A percentile compares a stretch with the other conserved stretches of the same genome.
Evolutionary conservation across 2,888 invertebrate genomes (phyloP).

Genomic region (Ophion ventricosus): DNA sequence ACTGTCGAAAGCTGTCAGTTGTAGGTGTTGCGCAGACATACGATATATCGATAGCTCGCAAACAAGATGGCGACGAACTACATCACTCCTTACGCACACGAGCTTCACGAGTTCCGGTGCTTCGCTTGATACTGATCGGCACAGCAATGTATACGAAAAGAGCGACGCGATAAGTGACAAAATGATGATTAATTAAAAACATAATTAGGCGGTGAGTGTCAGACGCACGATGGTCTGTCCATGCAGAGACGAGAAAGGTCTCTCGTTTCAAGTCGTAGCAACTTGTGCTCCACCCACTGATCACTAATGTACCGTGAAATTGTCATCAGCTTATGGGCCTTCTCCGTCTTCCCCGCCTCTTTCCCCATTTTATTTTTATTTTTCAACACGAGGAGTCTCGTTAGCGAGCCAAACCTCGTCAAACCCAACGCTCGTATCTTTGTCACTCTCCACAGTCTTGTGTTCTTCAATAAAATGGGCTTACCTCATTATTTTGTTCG

Average conservation of each 20-base stretch:
- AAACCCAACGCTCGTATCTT: conserved; percentile 48
- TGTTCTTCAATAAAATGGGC: conserved; percentile 50
- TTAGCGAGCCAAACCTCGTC: conserved; percentile 60
- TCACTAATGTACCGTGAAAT: conserved; percentile 81
- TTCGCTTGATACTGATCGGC: background rate
- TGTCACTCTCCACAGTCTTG: conserved; percentile 22
- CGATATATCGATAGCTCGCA: conserved; percentile 37
- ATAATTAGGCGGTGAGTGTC: conserved; percentile 77
- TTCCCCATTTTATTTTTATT: conserved; percentile 46
- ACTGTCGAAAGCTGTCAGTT: conserved; percentile 45
- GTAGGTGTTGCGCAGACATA: conserved; percentile 43
- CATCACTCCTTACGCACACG: background rate
- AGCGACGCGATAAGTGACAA: conserved; percentile 73
- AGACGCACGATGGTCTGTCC: background rate
- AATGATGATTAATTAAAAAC: conserved; percentile 83
- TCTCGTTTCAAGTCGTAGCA: conserved; percentile 41
- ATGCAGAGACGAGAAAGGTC: conserved; percentile 5
- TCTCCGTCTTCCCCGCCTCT: conserved; percentile 60
- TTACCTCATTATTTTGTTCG: conserved; percentile 54
- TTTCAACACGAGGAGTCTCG: conserved; percentile 62
- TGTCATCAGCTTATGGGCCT: conserved; percentile 75
- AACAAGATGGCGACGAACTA: conserved; percentile 21
- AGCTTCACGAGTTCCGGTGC: background rate
- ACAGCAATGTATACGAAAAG: conserved; percentile 9
- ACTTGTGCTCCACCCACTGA: conserved; percentile 72